phyloP scores from a whole-genome alignment of 2,888 invertebrate genomes.

The Lysandra bellargus region DNA sequence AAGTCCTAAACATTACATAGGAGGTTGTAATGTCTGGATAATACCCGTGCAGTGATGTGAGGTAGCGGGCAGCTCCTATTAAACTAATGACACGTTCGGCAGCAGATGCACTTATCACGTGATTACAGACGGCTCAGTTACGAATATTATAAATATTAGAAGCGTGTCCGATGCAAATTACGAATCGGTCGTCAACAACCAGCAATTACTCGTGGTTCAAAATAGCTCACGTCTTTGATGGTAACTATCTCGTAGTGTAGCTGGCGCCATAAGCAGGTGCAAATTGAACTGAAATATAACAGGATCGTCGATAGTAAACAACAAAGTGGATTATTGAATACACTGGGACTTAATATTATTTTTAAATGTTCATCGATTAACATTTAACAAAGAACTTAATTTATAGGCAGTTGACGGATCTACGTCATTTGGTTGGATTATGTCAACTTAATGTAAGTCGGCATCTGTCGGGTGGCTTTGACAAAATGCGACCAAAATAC shows the following conservation, averaged over 20 bases:
- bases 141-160: slow-evolving; percentile 10
- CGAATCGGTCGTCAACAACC: neutral
- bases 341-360: too few relatives aligned
- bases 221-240: neutral
- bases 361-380: too few relatives aligned
- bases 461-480: too few relatives aligned
- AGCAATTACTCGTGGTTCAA: slow-evolving; percentile 16
- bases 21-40: neutral
- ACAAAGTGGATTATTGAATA: neutral
- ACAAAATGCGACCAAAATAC: too few relatives aligned
- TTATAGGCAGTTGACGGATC: too few relatives aligned
- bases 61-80: slow-evolving; percentile 21
- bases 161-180: slow-evolving; percentile 17
- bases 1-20: neutral
- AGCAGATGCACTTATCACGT: slow-evolving; percentile 19
- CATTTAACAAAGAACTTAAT: too few relatives aligned
- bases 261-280: neutral
- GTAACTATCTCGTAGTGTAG: neutral
- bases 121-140: slow-evolving; percentile 13
- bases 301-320: neutral
- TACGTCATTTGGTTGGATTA: too few relatives aligned
- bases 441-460: too few relatives aligned
- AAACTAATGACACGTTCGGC: slow-evolving; percentile 3
- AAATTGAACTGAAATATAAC: neutral
- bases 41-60: neutral